These are phyloP conservation scores for Ailuropoda melanoleuca DNA, from an alignment of 2,113 vertebrate genomes.

Conservation along the genomic window DNA sequence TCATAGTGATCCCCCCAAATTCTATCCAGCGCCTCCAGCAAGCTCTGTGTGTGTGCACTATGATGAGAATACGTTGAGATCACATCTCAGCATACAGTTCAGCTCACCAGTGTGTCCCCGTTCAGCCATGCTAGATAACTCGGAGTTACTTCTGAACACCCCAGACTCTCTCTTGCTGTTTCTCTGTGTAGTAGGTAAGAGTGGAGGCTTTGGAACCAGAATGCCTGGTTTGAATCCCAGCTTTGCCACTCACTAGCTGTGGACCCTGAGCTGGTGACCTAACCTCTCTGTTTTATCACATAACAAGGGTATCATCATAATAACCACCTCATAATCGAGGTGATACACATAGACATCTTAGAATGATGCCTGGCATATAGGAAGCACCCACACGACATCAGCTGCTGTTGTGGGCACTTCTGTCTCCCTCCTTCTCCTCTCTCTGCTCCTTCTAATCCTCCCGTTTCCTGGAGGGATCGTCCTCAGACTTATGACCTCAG, in stretches of 20 bases:
- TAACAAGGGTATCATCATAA: neutral
- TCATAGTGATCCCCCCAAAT: neutral
- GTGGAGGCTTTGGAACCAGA: neutral
- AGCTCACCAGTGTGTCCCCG: neutral
- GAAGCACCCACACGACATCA: neutral
- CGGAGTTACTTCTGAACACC: neutral
- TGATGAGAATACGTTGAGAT: neutral
- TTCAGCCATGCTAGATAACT: neutral
- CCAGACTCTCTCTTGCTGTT: neutral
- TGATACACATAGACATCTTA: neutral
- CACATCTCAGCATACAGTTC: neutral
- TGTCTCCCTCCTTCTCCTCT: neutral
- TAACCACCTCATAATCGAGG: neutral
- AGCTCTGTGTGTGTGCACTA: neutral
- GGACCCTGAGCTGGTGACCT: neutral
- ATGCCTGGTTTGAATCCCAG: neutral
- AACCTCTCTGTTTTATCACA: neutral
- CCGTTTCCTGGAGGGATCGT: accelerated
- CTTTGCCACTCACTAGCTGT: neutral
- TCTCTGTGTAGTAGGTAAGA: neutral
- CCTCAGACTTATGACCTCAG: neutral
- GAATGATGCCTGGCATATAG: neutral
- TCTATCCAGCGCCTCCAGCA: neutral
- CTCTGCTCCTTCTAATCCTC: neutral
- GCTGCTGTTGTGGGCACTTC: neutral